These are phyloP conservation scores for Choloepus didactylus DNA, from an alignment of 2,797 vertebrate species.

Conservation along the genomic window DNA sequence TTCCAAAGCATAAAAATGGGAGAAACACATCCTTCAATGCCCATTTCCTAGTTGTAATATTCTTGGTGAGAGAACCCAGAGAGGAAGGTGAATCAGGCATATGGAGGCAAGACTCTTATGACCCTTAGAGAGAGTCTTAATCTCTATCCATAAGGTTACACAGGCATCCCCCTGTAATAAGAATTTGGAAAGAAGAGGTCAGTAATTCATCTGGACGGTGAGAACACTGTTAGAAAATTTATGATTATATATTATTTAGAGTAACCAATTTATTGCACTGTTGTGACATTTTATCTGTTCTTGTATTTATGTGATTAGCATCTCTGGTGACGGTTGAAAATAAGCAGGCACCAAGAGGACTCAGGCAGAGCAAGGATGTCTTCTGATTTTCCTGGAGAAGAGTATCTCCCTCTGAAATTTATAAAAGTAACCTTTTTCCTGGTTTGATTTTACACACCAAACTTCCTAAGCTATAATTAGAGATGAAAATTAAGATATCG, in stretches of 20 bases:
- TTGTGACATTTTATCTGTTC: slow-evolving; percentile 40
- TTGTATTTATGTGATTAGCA: slow-evolving; percentile 15
- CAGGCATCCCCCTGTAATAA: not conserved
- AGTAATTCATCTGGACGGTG: slow-evolving; percentile 11
- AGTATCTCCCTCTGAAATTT: slow-evolving; percentile 37
- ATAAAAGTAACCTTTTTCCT: slow-evolving; percentile 28
- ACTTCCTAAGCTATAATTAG: not conserved
- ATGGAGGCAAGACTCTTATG: not conserved
- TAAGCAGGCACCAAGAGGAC: slow-evolving; percentile 4
- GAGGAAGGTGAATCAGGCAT: not conserved
- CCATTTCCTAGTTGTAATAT: not conserved
- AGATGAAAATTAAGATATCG: slow-evolving; percentile 60
- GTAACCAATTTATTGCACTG: not conserved
- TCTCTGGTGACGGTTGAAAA: slow-evolving; percentile 28
- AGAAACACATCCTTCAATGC: not conserved
- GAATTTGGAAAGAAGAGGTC: not conserved
- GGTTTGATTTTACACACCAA: not conserved
- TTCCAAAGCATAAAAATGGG: not conserved
- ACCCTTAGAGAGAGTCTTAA: not conserved
- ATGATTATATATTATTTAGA: slow-evolving; percentile 47
- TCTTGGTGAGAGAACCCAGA: not conserved
- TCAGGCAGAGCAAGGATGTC: not conserved
- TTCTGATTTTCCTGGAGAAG: slow-evolving; percentile 16
- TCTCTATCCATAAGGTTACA: not conserved
- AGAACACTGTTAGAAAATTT: slow-evolving; percentile 1